Percentiles rank a stretch among this genome's conserved stretches.
Conservation (phyloP, 2,888 invertebrate species). For the Scrobipalpa atriplicella region DNA sequence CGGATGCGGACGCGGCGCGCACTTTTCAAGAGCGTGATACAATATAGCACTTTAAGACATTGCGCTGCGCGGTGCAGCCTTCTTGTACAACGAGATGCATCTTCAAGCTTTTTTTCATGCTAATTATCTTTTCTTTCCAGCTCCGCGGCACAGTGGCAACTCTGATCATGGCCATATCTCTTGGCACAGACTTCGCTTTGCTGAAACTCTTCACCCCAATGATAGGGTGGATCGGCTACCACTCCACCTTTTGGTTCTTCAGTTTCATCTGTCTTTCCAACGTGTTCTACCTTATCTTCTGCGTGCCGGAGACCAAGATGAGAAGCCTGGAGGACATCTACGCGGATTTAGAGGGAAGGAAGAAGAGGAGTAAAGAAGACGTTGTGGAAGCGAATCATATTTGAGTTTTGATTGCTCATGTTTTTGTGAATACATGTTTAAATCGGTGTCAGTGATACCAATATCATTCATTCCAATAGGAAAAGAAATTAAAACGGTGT, state of each 20-base stretch:
- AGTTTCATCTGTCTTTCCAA: slow-evolving; percentile 87
- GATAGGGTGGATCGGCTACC: slow-evolving; percentile 84
- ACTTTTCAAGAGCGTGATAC: too few species aligned
- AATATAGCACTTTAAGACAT: too few species aligned
- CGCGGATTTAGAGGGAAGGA: slow-evolving; percentile 86
- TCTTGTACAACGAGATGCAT: not conserved
- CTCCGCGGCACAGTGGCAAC: slow-evolving; percentile 75
- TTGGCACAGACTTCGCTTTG: slow-evolving; percentile 93
- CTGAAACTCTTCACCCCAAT: slow-evolving; percentile 92
- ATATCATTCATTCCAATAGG: too few species aligned
- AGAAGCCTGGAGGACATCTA: slow-evolving; percentile 95
- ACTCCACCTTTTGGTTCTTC: slow-evolving; percentile 93
- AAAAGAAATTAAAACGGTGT: too few species aligned
- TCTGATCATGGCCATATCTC: slow-evolving; percentile 81
- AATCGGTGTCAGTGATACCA: too few species aligned
- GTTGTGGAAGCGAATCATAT: slow-evolving; percentile 58
- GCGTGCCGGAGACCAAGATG: slow-evolving; percentile 97
- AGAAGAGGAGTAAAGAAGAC: slow-evolving; percentile 52
- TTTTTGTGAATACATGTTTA: not conserved
- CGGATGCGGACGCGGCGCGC: too few species aligned
- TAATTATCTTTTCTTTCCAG: slow-evolving; percentile 46
- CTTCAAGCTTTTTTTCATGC: too few species aligned
- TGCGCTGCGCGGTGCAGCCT: too few species aligned
- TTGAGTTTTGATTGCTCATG: slow-evolving; percentile 32
- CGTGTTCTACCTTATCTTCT: slow-evolving; percentile 90